Evolutionary conservation across 2,888 invertebrate species (phyloP).

Genomic region (Pyrrhosoma nymphula): DNA sequence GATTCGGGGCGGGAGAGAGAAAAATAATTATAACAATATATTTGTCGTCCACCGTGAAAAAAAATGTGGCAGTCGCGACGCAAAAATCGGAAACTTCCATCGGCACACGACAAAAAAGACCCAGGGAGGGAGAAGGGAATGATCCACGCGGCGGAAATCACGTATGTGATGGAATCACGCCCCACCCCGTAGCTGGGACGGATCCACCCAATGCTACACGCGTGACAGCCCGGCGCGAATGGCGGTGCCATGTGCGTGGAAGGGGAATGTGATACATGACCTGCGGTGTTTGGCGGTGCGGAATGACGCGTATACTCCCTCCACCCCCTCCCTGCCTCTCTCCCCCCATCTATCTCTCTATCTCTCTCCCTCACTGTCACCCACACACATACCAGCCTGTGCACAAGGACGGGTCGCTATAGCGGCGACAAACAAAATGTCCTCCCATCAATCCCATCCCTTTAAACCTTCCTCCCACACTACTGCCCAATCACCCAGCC

Average conservation of each 20-base stretch:
- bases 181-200: background rate
- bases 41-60: background rate
- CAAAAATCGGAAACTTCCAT: conserved; percentile 23
- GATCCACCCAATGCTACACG: background rate
- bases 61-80: background rate
- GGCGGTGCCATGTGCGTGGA: background rate
- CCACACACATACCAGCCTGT: too few species aligned
- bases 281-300: conserved; percentile 17
- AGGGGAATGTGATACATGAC: background rate
- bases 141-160: conserved; percentile 20
- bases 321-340: background rate
- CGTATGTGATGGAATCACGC: conserved; percentile 22
- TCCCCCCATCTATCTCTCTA: background rate
- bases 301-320: background rate
- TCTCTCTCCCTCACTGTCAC: background rate
- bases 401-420: too few species aligned
- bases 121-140: background rate
- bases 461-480: background rate
- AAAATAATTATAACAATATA: background rate
- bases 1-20: background rate
- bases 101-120: background rate
- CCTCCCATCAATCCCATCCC: background rate
- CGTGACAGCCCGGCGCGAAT: background rate
- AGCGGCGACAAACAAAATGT: background rate
- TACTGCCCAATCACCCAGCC: background rate